Evolutionary conservation across 2,797 vertebrate genomes (phyloP), one percentile per base, ranked within the genome.

Genomic region (Ctenopoma multispine): DNA sequence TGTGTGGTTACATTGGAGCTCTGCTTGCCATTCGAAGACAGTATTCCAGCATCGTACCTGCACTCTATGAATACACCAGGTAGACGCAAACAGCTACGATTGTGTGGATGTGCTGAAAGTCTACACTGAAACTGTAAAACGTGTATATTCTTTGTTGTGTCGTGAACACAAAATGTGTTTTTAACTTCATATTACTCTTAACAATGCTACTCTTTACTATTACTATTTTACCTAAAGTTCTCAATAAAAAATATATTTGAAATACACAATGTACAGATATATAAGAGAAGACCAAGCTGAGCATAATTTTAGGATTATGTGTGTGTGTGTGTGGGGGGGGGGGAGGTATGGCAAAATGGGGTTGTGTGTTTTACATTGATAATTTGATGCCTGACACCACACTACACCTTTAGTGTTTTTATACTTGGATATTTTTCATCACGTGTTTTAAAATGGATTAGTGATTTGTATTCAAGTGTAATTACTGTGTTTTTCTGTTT

Each of bases 61-160:
- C 97, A 29, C 95, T 99, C 66, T 99, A 98, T 40, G 98, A 99
- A 68, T 99, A 98, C 60, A 99, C 97, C 59, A 98, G 97, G 98
- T 98, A 94, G 2, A 5, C 7, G 4, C 27, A 34, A 24, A 64
- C 17, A 12, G 8, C 18, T 55, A 3, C 53, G 49, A 59, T 6
- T 56, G 7, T 48, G 4, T 50, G 20, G 47, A n/a, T 65, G 18
- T 64, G 58, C 27, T 21, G 6, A 6, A 9, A 47, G 17, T 21
- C 4, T 40, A 40, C 11, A 51, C 44, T 70, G 47, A 38, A 48
- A 5, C 24, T 24, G 2, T 24, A n/a, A n/a, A n/a, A n/a, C n/a
- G 24, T 24, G 24, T 24, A 24, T 24, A 24, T 24, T 24, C 4
- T 24, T 24, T 24, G 24, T 24, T 4, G 24, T 24, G 24, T n/a